Conservation (phyloP, 1,140 invertebrate genomes). For the Arctopsyche grandis region DNA sequence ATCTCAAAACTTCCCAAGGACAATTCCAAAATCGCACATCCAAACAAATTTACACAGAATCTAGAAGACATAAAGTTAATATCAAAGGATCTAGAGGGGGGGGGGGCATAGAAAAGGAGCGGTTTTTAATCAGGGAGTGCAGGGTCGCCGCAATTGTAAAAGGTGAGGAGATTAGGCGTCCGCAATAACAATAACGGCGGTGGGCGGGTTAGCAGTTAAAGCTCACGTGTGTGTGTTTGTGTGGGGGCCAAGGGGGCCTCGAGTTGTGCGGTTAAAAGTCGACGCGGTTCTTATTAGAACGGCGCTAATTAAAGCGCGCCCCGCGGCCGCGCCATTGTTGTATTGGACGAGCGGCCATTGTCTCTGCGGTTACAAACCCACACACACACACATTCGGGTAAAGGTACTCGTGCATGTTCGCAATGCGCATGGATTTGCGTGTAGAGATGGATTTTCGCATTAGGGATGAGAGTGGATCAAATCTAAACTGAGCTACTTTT, state of each 20-base stretch:
- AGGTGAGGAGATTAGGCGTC: conserved; percentile 38
- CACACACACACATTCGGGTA: not conserved
- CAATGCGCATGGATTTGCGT: too few species aligned
- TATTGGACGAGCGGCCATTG: conserved; percentile 33
- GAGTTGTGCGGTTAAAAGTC: conserved; percentile 6
- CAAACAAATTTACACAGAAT: too few species aligned
- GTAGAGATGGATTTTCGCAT: too few species aligned
- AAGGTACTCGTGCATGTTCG: not conserved
- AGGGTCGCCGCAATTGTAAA: conserved; percentile 27
- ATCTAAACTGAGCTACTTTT: too few species aligned
- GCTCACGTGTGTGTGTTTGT: too few species aligned
- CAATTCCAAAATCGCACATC: too few species aligned
- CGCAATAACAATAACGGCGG: conserved; percentile 33
- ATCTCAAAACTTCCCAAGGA: too few species aligned
- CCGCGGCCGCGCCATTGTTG: conserved; percentile 35
- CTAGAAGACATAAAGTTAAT: too few species aligned
- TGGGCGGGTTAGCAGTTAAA: not conserved
- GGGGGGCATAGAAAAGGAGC: not conserved
- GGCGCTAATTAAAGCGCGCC: conserved; percentile 47
- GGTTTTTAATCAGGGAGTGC: not conserved
- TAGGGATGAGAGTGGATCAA: too few species aligned
- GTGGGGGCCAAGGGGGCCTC: not conserved
- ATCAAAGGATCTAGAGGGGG: not conserved
- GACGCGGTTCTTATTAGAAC: conserved; percentile 2
- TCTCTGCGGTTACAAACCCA: conserved; percentile 23